These are phyloP conservation scores for Eupeodes latifasciatus DNA, from an alignment of 2,888 invertebrate species.

Conservation along the genomic window DNA sequence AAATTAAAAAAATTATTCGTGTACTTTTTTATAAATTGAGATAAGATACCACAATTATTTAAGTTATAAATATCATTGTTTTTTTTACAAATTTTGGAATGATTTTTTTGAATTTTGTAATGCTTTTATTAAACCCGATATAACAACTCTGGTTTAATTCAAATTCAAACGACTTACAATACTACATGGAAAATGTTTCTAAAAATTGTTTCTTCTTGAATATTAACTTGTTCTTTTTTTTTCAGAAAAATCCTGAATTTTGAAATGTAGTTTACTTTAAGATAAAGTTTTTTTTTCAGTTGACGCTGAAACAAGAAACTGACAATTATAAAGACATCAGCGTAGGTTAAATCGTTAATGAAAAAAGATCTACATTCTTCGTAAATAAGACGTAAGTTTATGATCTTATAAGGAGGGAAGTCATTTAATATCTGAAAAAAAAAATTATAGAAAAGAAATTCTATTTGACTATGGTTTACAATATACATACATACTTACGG, in stretches of 20 bases:
- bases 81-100: too few relatives aligned
- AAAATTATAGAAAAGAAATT: too few relatives aligned
- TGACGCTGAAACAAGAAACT: constrained; percentile 4
- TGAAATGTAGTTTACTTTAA: constrained; percentile 22
- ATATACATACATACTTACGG: too few relatives aligned
- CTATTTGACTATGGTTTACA: neutral
- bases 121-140: too few relatives aligned
- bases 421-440: too few relatives aligned
- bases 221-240: constrained; percentile 38
- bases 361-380: neutral
- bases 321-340: constrained; percentile 24
- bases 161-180: too few relatives aligned
- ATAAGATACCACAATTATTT: too few relatives aligned
- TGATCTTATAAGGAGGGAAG: too few relatives aligned
- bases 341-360: neutral
- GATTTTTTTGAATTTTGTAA: too few relatives aligned
- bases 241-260: constrained; percentile 20
- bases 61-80: too few relatives aligned
- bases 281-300: neutral
- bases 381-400: neutral
- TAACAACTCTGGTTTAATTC: neutral
- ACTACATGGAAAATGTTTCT: constrained; percentile 17
- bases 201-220: constrained; percentile 9
- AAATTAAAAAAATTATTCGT: too few relatives aligned
- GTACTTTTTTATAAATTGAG: too few relatives aligned